These are phyloP conservation scores for Tribolium freemani DNA, from an alignment of 2,888 invertebrate species.

Conservation along the genomic window DNA sequence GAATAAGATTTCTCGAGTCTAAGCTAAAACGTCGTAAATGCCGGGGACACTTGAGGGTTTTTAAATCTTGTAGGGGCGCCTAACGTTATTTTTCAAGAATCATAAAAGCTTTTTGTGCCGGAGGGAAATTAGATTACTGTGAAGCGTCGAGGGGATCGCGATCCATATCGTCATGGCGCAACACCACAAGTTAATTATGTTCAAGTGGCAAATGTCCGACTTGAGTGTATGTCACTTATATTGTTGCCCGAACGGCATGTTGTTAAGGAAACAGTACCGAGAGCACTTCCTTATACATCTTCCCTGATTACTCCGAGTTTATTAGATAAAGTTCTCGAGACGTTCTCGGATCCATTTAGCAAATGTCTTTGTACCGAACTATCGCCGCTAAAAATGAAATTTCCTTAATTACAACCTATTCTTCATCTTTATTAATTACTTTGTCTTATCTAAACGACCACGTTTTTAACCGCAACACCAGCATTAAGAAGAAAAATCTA, in stretches of 20 bases:
- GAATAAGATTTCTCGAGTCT: slow-evolving; percentile 32
- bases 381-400: slow-evolving; percentile 45
- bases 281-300: slow-evolving; percentile 48
- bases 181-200: slow-evolving; percentile 51
- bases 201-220: slow-evolving; percentile 45
- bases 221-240: slow-evolving; percentile 50
- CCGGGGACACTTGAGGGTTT: slow-evolving; percentile 56
- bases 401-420: slow-evolving; percentile 49
- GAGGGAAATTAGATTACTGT: slow-evolving; percentile 58
- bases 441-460: slow-evolving; percentile 48
- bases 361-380: slow-evolving; percentile 43
- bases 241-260: slow-evolving; percentile 48
- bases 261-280: slow-evolving; percentile 48
- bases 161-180: slow-evolving; percentile 39
- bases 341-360: slow-evolving; percentile 50
- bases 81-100: slow-evolving; percentile 53
- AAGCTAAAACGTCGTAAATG: slow-evolving; percentile 57
- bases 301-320: slow-evolving; percentile 53
- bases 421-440: slow-evolving; percentile 50
- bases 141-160: slow-evolving; percentile 48
- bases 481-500: slow-evolving; percentile 38
- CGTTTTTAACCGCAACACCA: slow-evolving; percentile 46
- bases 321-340: slow-evolving; percentile 53
- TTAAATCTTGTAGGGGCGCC: slow-evolving; percentile 55
- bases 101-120: slow-evolving; percentile 58